Conservation (phyloP, 2,113 vertebrate genomes). For the Zonotrichia leucophrys region DNA sequence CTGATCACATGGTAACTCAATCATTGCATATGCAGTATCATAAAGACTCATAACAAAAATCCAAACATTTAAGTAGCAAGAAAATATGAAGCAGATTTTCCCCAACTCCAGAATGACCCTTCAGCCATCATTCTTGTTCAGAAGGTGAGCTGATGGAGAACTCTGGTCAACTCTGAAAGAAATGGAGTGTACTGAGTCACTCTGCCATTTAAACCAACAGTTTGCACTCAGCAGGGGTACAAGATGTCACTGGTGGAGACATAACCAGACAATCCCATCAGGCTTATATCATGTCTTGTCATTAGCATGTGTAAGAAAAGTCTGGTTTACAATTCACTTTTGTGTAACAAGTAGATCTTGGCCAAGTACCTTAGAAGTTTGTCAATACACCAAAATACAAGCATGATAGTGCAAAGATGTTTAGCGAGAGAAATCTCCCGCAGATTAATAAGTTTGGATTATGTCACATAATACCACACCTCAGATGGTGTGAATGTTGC, state of each 20-base stretch:
- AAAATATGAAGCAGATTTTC: neutral
- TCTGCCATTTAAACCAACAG: neutral
- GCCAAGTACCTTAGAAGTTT: neutral
- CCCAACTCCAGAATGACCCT: neutral
- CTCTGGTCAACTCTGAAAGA: neutral
- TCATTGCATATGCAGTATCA: neutral
- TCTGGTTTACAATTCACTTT: neutral
- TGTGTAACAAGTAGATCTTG: neutral
- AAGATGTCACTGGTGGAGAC: neutral
- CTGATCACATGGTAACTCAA: neutral
- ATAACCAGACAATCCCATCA: neutral
- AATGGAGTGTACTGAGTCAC: neutral
- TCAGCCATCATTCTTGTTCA: neutral
- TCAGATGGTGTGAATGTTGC: neutral
- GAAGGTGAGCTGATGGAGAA: conserved; percentile 23
- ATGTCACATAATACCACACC: neutral
- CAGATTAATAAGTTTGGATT: neutral
- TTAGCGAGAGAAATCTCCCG: neutral
- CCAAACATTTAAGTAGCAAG: neutral
- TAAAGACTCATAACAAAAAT: neutral
- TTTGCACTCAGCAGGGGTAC: neutral
- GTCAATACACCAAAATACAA: neutral
- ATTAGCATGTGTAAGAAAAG: neutral
- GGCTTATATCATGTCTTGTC: neutral
- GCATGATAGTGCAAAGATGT: neutral